Evolutionary conservation across 1,140 invertebrate genomes (phyloP), one percentile per base, ranked within the genome.

Genomic region (Lerema accius): DNA sequence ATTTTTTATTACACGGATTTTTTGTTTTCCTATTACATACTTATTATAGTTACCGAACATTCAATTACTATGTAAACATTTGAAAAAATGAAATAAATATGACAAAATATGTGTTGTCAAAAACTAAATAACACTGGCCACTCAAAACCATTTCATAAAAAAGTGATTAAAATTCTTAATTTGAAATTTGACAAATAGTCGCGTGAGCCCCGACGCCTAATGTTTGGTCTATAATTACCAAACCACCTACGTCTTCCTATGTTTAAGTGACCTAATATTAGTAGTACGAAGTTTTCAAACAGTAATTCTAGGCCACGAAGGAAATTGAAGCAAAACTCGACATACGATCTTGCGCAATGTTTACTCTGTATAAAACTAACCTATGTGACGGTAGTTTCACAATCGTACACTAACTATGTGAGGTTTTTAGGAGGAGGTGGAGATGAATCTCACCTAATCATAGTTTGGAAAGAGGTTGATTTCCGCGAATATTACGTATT

Each of bases 211-310:
- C 14, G 28, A 46, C 55, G 55, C 14, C 42, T 58, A 46, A 58
- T 46, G 55, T 58, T 58, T 35, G 55, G 55, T 19, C 42, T 58
- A 58, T 58, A 58, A 58, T 58, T 58, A 58, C 23, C 14, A 58
- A 45, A 46, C n/a, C 55, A 26, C 55, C 55, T 14, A 56, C 53
- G 40, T 56, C 40, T 45, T 56, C 10, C 53, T 56, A 55, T 55
- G 51, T 55, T 55, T 43, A 45, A 56, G 40, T 56, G 53, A 56
- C 40, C 53, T 56, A 56, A 56, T 56, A 56, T 56, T 56, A 56
- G 53, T 56, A 28, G 53, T 56, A 45, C 14, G 40, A 43, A 56
- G 40, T 56, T 56, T 56, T 56, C 39, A 56, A 56, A 56, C 53
- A 56, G 19, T 17, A 56, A 56, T 43, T 56, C 23, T 23, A 56